These are phyloP conservation scores for Struthio camelus DNA, from an alignment of 2,113 vertebrate genomes.

Conservation along the genomic window DNA sequence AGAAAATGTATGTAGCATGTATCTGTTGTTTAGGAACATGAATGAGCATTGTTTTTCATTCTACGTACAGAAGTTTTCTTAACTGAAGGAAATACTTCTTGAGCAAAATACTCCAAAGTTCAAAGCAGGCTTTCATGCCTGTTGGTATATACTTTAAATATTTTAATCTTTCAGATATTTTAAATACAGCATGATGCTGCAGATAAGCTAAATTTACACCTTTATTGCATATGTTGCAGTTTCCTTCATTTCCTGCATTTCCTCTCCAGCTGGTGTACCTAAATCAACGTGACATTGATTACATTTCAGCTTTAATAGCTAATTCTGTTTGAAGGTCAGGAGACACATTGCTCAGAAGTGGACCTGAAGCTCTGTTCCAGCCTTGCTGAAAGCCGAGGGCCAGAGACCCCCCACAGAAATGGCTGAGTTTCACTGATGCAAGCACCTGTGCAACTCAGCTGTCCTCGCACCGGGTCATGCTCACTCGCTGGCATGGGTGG, in stretches of 20 bases:
- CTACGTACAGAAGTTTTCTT: too few relatives aligned
- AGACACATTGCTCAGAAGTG: too few relatives aligned
- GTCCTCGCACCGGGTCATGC: too few relatives aligned
- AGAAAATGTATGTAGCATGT: not conserved
- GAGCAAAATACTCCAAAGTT: not conserved
- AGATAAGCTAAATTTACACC: not conserved
- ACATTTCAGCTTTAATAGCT: not conserved
- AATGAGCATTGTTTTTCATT: too few relatives aligned
- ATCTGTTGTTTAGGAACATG: not conserved
- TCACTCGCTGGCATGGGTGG: too few relatives aligned
- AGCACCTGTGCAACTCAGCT: too few relatives aligned
- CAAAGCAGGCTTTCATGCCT: not conserved
- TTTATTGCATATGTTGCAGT: not conserved
- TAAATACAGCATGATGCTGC: not conserved
- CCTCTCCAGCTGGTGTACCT: not conserved
- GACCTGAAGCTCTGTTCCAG: too few relatives aligned
- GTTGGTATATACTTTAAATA: not conserved
- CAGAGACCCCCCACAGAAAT: too few relatives aligned
- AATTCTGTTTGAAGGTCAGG: not conserved
- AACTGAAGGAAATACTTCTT: too few relatives aligned
- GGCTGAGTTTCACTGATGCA: too few relatives aligned
- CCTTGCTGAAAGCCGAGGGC: too few relatives aligned
- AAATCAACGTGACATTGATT: not conserved
- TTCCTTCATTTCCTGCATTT: not conserved
- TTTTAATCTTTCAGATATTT: not conserved